Conservation (phyloP, 2,797 vertebrate species). For the Echeneis naucrates region DNA sequence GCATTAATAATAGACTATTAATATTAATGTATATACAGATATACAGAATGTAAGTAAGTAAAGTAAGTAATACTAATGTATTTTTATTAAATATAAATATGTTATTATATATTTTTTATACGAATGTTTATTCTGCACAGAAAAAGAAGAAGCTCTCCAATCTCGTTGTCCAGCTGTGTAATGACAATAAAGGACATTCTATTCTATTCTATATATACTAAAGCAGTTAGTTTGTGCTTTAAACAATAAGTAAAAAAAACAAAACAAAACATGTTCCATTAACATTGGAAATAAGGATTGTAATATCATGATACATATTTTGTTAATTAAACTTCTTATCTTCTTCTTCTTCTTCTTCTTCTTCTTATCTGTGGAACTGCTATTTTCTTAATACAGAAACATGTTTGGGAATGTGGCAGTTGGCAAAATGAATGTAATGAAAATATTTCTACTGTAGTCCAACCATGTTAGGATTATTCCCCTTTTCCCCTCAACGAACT, state of each 20-base stretch:
- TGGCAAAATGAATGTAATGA: conserved; percentile 1
- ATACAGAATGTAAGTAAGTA: too few relatives aligned
- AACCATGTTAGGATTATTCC: neutral
- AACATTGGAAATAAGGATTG: neutral
- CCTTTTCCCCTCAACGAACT: neutral
- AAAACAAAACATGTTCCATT: neutral
- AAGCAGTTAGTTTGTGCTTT: conserved; percentile 1
- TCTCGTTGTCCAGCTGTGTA: too few relatives aligned
- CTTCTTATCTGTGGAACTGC: neutral
- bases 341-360: too few relatives aligned
- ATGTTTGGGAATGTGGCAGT: neutral
- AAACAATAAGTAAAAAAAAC: neutral
- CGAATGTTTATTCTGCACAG: too few relatives aligned
- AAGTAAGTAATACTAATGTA: too few relatives aligned
- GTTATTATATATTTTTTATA: too few relatives aligned
- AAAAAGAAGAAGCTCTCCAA: too few relatives aligned
- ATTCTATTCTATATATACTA: too few relatives aligned
- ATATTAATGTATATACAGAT: conserved; percentile 14
- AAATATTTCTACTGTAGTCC: neutral
- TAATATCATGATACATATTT: neutral
- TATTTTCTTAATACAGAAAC: neutral
- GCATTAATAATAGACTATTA: neutral
- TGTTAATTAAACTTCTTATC: neutral
- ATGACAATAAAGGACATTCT: too few relatives aligned
- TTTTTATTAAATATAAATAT: too few relatives aligned